These are phyloP conservation scores for Anthopleura sola DNA, from an alignment of 64 coral and sea anemone genomes.

Conservation along the genomic window DNA sequence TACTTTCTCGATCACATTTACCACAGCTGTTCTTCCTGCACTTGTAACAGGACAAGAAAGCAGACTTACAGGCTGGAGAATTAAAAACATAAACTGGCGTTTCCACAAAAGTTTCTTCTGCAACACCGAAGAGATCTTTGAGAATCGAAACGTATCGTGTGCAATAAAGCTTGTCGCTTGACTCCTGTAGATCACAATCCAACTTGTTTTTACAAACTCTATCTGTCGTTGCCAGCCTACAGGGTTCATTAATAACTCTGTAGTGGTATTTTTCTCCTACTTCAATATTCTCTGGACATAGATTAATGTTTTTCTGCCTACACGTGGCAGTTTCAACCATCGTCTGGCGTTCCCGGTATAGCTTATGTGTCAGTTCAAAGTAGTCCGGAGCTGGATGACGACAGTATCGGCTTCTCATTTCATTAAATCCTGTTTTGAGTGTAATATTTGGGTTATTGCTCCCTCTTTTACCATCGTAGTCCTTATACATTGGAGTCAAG, in stretches of 20 bases:
- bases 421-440: constrained; percentile 31
- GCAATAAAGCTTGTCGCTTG: constrained; percentile 48
- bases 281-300: constrained; percentile 44
- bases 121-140: constrained; percentile 25
- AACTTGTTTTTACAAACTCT: constrained; percentile 14
- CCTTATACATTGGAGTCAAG: constrained; percentile 58
- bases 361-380: constrained; percentile 47
- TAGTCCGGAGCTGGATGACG: constrained; percentile 58
- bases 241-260: constrained; percentile 40
- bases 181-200: constrained; percentile 29
- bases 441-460: constrained; percentile 51
- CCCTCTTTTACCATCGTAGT: constrained; percentile 46
- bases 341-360: constrained; percentile 55
- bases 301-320: constrained; percentile 3
- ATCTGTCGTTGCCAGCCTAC: constrained; percentile 25
- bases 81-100: constrained; percentile 36
- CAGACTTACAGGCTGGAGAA: constrained; percentile 14
- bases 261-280: constrained; percentile 55
- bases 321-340: constrained; percentile 40
- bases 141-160: constrained; percentile 53
- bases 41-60: constrained; percentile 34
- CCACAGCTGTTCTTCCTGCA: constrained; percentile 35
- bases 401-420: constrained; percentile 32
- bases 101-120: constrained; percentile 36
- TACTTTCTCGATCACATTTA: constrained; percentile 17